Base-by-base conservation (phyloP, 2,113 vertebrate species). In the Paedocypris sp. region DNA sequence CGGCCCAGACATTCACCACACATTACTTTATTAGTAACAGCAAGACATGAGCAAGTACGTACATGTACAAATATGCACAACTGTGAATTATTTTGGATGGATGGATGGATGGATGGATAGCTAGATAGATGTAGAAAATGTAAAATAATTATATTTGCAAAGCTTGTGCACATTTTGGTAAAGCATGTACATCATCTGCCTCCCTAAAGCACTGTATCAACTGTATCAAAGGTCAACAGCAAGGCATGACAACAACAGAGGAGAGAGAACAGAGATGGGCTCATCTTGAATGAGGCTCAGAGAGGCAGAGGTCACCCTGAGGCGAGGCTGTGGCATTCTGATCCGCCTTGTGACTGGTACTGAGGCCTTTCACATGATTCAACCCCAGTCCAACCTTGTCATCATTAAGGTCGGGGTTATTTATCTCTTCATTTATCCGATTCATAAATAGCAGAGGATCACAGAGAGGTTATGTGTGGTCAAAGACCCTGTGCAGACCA, bases 341-440 rank as follows among this genome's bases (percentile, higher is more conserved):
- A 42, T 36, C 36, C 53, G 57, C 65, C 73, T 71, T 72, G 75
- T 77, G 75, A 77, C 73, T 69, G 26, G 49, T 68, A 49, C 62
- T 64, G 68, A 48, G 47, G 46, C 51, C 36, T 46, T 65, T 69
- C 71, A 73, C 69, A 66, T 75, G 73, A 72, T 71, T 29, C 23
- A 42, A 59, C 41, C 52, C 31, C 51, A 61, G 48, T 36, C 39
- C 42, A 58, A 57, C 47, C 42, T 31, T 66, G 49, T 63, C 60
- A 65, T 51, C 64, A 63, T 67, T 73, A 58, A 65, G 72, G 71
- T 75, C 62, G 80, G 72, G 71, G 73, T 75, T 75, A 78, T 79
- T 79, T 77, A 81, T 62, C 67, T 59, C 31, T 48, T 76, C 68
- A 76, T 77, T 77, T 76, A 66, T 76, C 76, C 74, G 70, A 73